These are phyloP conservation scores for Zhuqinia jingwanae DNA, from an alignment of 2,888 invertebrate species.

Conservation along the genomic window DNA sequence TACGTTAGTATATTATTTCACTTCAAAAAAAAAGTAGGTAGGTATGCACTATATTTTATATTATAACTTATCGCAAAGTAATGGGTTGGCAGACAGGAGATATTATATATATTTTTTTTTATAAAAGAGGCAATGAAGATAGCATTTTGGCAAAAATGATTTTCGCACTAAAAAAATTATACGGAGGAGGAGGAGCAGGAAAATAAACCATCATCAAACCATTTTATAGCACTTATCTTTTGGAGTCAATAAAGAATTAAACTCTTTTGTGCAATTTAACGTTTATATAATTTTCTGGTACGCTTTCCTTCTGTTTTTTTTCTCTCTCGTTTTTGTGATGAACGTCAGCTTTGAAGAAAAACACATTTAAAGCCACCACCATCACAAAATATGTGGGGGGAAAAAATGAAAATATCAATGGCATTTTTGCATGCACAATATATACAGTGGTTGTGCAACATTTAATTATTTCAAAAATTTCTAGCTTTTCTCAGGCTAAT, in stretches of 20 bases:
- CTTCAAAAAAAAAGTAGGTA: no score
- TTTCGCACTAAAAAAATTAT: constrained; percentile 5
- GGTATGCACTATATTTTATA: no score
- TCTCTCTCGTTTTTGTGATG: not conserved
- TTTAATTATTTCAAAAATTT: no score
- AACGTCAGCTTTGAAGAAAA: not conserved
- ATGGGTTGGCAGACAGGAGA: constrained; percentile 13
- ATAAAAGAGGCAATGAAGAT: constrained; percentile 33
- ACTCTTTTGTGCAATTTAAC: not conserved
- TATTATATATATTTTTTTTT: constrained; percentile 3
- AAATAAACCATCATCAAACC: no score
- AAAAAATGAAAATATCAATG: no score
- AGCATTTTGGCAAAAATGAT: constrained; percentile 41
- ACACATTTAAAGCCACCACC: not conserved
- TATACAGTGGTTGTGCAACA: not conserved
- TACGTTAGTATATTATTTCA: not conserved
- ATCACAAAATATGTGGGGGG: not conserved
- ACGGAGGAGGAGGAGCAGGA: no score
- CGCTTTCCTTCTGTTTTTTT: not conserved
- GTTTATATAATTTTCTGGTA: not conserved
- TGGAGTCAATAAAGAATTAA: not conserved
- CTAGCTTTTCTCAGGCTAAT: no score
- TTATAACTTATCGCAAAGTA: constrained; percentile 3
- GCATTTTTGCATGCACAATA: not conserved
- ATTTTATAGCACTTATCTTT: no score